phyloP scores from a whole-genome alignment of 2,797 vertebrate genomes.

The Sebastes minor region DNA sequence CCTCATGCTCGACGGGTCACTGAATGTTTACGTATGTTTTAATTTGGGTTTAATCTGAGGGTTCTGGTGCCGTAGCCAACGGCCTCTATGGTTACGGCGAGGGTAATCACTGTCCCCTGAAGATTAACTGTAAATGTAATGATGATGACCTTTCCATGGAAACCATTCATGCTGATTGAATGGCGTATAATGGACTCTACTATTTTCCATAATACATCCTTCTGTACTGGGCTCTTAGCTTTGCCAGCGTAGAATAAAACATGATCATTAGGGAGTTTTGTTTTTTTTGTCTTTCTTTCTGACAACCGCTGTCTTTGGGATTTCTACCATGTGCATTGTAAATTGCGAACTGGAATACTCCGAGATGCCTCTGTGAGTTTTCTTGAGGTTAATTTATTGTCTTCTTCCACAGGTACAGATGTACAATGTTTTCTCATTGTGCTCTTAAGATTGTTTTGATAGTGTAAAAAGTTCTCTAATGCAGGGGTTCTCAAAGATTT shows the following conservation, averaged over 20 bases:
- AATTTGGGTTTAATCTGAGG: slow-evolving; percentile 51
- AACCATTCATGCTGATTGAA: slow-evolving; percentile 52
- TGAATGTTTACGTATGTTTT: slow-evolving; percentile 57
- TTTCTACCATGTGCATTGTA: not conserved
- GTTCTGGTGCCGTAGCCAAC: slow-evolving; percentile 18
- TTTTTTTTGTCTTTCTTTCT: slow-evolving; percentile 1
- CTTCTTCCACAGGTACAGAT: slow-evolving; percentile 4
- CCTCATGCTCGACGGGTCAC: slow-evolving; percentile 33
- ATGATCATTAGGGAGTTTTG: not conserved
- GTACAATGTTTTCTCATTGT: not conserved
- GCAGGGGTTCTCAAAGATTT: not conserved
- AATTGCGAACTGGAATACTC: not conserved
- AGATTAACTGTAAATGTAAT: slow-evolving; percentile 64
- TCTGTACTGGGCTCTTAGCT: slow-evolving; percentile 2
- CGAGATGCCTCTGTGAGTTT: not conserved
- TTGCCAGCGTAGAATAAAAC: not conserved
- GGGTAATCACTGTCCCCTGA: slow-evolving; percentile 50
- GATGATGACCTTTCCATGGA: slow-evolving; percentile 73
- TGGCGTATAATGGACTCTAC: slow-evolving; percentile 24
- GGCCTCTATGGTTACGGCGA: slow-evolving; percentile 43
- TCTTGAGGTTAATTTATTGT: not conserved
- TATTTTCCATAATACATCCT: slow-evolving; percentile 36
- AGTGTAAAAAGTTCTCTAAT: slow-evolving; percentile 8
- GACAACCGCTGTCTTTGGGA: not conserved
- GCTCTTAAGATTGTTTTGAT: slow-evolving; percentile 19